phyloP scores from a whole-genome alignment of 1,140 invertebrate genomes.

The Cydia fagiglandana region DNA sequence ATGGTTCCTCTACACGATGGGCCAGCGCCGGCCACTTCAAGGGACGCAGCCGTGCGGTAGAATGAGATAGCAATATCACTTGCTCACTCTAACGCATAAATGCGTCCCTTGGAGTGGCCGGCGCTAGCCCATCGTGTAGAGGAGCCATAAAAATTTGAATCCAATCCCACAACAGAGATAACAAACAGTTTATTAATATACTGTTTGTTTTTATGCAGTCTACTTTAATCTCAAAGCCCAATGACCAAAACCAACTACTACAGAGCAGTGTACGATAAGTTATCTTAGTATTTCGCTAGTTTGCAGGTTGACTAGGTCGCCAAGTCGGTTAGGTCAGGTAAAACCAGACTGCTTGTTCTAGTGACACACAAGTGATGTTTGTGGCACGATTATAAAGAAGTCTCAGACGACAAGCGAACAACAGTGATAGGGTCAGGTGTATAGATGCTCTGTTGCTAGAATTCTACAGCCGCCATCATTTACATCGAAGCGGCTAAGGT shows the following conservation, averaged over 20 bases:
- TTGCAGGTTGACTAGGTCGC: neutral
- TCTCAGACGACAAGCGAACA: neutral
- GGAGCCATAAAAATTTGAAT: no score
- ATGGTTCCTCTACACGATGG: no score
- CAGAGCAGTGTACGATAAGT: conserved; percentile 6
- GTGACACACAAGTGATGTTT: neutral
- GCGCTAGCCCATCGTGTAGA: no score
- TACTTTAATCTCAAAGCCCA: neutral
- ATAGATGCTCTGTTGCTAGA: no score
- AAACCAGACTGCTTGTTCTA: neutral
- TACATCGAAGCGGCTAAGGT: no score
- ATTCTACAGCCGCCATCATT: no score
- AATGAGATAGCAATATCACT: no score
- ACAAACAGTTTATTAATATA: neutral
- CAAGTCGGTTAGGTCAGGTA: neutral
- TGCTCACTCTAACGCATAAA: no score
- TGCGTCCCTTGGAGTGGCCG: no score
- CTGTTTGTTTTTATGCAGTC: neutral
- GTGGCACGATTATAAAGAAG: neutral
- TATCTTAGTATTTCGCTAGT: neutral
- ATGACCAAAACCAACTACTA: neutral
- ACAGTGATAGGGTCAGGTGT: no score
- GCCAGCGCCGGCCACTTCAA: no score
- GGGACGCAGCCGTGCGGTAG: no score
- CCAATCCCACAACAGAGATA: neutral